These are phyloP conservation scores for Drosophila baimaii DNA, from an alignment of 1,140 invertebrate species.

Conservation along the genomic window DNA sequence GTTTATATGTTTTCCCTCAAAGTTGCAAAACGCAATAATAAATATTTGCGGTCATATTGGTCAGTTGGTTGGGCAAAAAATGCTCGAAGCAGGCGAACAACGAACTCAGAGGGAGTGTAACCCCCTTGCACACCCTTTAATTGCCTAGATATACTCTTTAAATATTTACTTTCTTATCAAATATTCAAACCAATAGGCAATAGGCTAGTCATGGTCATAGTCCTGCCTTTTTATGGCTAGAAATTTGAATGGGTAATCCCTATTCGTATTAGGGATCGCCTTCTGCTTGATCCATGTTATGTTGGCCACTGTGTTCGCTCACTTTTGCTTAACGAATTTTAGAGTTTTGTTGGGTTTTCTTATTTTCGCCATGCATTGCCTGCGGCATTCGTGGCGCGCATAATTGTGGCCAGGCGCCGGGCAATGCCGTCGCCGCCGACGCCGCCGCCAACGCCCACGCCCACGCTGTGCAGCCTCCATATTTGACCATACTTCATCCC, in stretches of 20 bases:
- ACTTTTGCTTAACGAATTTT: conserved; percentile 63
- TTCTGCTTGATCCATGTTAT: neutral
- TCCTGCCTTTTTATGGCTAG: neutral
- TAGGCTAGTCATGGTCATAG: neutral
- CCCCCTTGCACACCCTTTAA: conserved; percentile 9
- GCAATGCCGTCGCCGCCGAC: conserved; percentile 1
- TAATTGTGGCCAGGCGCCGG: conserved; percentile 70
- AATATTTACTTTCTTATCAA: neutral
- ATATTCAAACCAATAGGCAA: neutral
- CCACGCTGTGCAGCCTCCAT: neutral
- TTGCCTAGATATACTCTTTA: no score
- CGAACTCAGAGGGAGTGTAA: neutral
- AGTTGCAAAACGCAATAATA: conserved; percentile 67
- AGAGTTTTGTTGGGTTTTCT: conserved; percentile 51
- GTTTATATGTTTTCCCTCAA: conserved; percentile 26
- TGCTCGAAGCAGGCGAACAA: conserved; percentile 8
- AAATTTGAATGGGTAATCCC: neutral
- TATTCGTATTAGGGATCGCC: neutral
- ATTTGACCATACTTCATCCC: conserved; percentile 43
- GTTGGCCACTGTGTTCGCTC: conserved; percentile 4
- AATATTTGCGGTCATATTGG: conserved; percentile 74
- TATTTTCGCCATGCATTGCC: conserved; percentile 49
- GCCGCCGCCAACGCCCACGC: no score
- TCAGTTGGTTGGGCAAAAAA: conserved; percentile 8
- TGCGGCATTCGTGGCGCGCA: conserved; percentile 69